Conservation (phyloP, 2,888 invertebrate species). For the Operophtera brumata region DNA sequence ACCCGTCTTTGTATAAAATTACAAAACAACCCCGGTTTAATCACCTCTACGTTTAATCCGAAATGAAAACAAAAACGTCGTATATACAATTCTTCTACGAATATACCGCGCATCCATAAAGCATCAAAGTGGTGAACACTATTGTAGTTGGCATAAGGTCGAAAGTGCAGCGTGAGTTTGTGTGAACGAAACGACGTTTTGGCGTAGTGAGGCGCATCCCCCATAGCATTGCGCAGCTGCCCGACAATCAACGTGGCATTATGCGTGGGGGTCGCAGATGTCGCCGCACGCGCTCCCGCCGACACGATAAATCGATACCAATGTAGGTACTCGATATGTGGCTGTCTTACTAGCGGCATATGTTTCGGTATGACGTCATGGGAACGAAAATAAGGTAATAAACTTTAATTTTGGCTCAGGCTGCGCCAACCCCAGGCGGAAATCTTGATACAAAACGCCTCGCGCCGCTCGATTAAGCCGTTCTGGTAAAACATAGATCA, state of each 20-base stretch:
- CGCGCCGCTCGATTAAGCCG: too few species aligned
- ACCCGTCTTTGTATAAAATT: slow-evolving; percentile 27
- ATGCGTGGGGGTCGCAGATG: slow-evolving; percentile 78
- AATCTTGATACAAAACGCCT: too few species aligned
- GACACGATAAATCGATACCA: slow-evolving; percentile 59
- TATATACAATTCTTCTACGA: slow-evolving; percentile 21
- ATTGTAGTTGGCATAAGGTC: slow-evolving; percentile 11
- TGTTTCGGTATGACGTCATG: slow-evolving; percentile 31
- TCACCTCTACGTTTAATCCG: slow-evolving; percentile 32
- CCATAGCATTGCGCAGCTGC: slow-evolving; percentile 68
- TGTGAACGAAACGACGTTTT: slow-evolving; percentile 23
- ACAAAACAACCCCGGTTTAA: slow-evolving; percentile 29
- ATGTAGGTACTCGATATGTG: slow-evolving; percentile 24
- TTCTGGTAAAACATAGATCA: too few species aligned
- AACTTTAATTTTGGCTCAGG: background rate
- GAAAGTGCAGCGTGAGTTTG: slow-evolving; percentile 16
- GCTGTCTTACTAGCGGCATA: slow-evolving; percentile 30
- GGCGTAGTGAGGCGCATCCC: slow-evolving; percentile 30
- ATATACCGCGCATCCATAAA: slow-evolving; percentile 1
- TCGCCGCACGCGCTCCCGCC: slow-evolving; percentile 55
- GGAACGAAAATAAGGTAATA: slow-evolving; percentile 12
- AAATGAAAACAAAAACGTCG: slow-evolving; percentile 24
- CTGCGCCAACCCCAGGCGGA: too few species aligned
- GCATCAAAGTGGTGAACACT: background rate
- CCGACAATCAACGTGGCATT: slow-evolving; percentile 62